Evolutionary conservation across 1,140 invertebrate species (phyloP).

Genomic region (Euglossa dilemma): DNA sequence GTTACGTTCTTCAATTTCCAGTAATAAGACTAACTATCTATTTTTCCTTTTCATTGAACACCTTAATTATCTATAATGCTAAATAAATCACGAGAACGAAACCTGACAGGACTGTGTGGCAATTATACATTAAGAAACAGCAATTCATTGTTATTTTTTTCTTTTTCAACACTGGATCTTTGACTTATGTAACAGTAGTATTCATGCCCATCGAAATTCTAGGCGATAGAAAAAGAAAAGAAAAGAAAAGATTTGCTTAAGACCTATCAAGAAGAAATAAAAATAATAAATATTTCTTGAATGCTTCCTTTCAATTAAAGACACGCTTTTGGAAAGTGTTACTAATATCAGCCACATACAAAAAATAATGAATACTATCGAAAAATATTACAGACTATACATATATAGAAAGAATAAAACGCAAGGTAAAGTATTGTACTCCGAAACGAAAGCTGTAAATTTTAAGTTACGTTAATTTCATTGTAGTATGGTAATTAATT

Average conservation of each 20-base stretch:
- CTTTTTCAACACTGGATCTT: background rate
- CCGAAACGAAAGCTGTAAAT: constrained; percentile 3
- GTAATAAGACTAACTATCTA: background rate
- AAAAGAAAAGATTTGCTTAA: background rate
- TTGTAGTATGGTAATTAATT: no score
- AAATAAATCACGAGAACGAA: constrained; percentile 28
- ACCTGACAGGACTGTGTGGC: background rate
- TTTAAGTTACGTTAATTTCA: background rate
- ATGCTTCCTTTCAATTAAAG: background rate
- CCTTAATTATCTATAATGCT: constrained; percentile 12
- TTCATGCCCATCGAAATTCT: background rate
- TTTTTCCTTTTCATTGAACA: background rate
- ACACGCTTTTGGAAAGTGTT: background rate
- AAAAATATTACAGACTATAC: background rate
- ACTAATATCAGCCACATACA: background rate
- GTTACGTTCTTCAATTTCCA: background rate
- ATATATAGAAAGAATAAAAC: background rate
- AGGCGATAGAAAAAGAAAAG: background rate
- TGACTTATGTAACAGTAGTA: background rate
- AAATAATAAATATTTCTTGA: background rate
- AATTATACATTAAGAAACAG: background rate
- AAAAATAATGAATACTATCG: background rate
- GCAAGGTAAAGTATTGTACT: background rate
- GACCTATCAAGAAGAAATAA: background rate
- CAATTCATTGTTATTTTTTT: background rate